Evolutionary conservation across 2,113 vertebrate genomes (phyloP).

Genomic region (Rafetus swinhoei): DNA sequence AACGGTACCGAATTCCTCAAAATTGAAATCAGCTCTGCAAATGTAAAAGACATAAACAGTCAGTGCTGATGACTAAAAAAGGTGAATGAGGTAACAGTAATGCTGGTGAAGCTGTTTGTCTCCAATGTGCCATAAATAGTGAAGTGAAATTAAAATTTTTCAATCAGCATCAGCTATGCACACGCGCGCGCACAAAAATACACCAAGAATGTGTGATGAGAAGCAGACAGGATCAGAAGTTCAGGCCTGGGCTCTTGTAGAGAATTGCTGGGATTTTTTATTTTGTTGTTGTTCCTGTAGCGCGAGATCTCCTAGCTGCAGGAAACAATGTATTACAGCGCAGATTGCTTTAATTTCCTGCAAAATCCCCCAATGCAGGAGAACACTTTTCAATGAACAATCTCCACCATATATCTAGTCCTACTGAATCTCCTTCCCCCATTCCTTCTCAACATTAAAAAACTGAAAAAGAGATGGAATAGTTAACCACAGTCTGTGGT

Average conservation of each 20-base stretch:
- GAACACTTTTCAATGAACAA: conserved; percentile 15
- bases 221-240: conserved; percentile 67
- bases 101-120: conserved; percentile 69
- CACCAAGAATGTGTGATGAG: conserved; percentile 43
- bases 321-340: conserved; percentile 38
- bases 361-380: conserved; percentile 8
- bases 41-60: conserved; percentile 77
- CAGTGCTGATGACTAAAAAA: conserved; percentile 75
- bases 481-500: neutral
- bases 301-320: conserved; percentile 43
- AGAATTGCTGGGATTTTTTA: conserved; percentile 10
- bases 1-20: conserved; percentile 66
- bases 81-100: conserved; percentile 68
- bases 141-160: conserved; percentile 73
- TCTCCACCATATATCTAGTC: neutral
- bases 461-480: neutral
- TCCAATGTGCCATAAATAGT: conserved; percentile 73
- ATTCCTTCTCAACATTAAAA: neutral
- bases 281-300: conserved; percentile 36
- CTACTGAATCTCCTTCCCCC: neutral
- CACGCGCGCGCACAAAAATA: neutral
- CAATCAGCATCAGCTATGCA: conserved; percentile 49
- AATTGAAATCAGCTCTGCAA: conserved; percentile 69
- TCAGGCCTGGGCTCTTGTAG: conserved; percentile 42
- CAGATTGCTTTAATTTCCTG: conserved; percentile 67